A percentile compares a stretch with the other conserved stretches of the same genome.
Conservation (phyloP, 2,113 vertebrate species). For the Pterocles orientalis region DNA sequence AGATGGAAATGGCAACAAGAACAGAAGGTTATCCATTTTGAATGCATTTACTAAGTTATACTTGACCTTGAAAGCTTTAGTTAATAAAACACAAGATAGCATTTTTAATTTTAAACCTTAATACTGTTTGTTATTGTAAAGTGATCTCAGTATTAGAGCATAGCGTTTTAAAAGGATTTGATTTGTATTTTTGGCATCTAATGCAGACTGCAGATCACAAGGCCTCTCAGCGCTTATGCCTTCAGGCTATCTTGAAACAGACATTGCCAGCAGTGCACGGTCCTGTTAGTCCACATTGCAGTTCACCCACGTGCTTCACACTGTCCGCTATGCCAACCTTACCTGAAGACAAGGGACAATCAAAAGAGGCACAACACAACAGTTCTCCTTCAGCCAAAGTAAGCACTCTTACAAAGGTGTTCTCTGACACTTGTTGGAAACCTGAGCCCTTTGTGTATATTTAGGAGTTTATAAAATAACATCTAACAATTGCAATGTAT, state of each 20-base stretch:
- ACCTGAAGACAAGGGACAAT: constrained; percentile 90
- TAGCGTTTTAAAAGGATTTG: constrained; percentile 63
- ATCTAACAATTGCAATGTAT: neutral
- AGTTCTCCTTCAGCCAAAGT: constrained; percentile 80
- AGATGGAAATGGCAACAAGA: neutral
- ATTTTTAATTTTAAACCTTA: constrained; percentile 54
- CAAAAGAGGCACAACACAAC: constrained; percentile 81
- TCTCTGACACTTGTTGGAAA: constrained; percentile 4
- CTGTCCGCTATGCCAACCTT: constrained; percentile 87
- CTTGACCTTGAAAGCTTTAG: constrained; percentile 27
- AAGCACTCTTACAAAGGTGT: constrained; percentile 31
- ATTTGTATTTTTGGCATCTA: constrained; percentile 76
- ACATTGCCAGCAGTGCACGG: constrained; percentile 47
- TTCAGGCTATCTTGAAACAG: constrained; percentile 64
- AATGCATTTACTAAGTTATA: constrained; percentile 20
- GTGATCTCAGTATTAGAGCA: constrained; percentile 42
- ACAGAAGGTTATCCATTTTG: neutral
- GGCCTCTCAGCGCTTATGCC: constrained; percentile 49
- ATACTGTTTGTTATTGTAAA: constrained; percentile 60
- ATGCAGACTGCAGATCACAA: constrained; percentile 71
- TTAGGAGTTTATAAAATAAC: neutral
- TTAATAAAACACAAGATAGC: constrained; percentile 58
- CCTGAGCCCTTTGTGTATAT: neutral
- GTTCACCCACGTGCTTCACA: constrained; percentile 45
- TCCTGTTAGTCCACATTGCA: constrained; percentile 36